These are phyloP conservation scores for Heteropelma amictum DNA, from an alignment of 2,888 invertebrate genomes.

Conservation along the genomic window DNA sequence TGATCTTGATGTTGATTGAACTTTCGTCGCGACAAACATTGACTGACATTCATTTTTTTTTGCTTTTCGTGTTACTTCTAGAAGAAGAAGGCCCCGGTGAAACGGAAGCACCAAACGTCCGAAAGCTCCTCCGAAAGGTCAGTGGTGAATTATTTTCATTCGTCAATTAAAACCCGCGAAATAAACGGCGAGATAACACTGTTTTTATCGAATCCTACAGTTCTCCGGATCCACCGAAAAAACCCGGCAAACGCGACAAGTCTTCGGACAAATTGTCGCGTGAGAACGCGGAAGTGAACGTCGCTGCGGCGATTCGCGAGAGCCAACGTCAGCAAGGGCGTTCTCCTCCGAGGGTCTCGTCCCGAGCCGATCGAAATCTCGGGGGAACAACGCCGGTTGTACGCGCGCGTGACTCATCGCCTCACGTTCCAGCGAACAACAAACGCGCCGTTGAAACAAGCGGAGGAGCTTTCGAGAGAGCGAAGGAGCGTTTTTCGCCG, in stretches of 20 bases:
- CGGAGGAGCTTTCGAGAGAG: constrained; percentile 64
- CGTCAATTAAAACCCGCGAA: background rate
- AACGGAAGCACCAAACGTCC: constrained; percentile 81
- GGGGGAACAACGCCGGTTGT: constrained; percentile 69
- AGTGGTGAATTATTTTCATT: constrained; percentile 21
- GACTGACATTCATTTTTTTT: constrained; percentile 60
- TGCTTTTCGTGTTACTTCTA: constrained; percentile 69
- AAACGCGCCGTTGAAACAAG: constrained; percentile 57
- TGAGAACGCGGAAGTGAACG: constrained; percentile 54
- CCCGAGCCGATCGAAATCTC: constrained; percentile 62
- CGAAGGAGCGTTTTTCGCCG: constrained; percentile 62
- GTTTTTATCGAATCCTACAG: constrained; percentile 54
- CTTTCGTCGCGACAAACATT: constrained; percentile 45
- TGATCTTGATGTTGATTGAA: constrained; percentile 70
- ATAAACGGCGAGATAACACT: background rate
- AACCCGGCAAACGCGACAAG: constrained; percentile 68
- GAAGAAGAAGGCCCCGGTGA: constrained; percentile 81
- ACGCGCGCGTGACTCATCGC: constrained; percentile 58
- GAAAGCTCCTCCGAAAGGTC: constrained; percentile 81
- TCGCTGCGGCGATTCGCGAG: constrained; percentile 59
- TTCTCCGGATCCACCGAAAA: constrained; percentile 71
- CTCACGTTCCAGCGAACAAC: constrained; percentile 59
- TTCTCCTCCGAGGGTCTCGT: constrained; percentile 64
- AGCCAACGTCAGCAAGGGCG: constrained; percentile 38
- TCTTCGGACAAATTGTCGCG: constrained; percentile 59